Base-by-base conservation (phyloP, 2,888 invertebrate species). In the Xylota segnis region DNA sequence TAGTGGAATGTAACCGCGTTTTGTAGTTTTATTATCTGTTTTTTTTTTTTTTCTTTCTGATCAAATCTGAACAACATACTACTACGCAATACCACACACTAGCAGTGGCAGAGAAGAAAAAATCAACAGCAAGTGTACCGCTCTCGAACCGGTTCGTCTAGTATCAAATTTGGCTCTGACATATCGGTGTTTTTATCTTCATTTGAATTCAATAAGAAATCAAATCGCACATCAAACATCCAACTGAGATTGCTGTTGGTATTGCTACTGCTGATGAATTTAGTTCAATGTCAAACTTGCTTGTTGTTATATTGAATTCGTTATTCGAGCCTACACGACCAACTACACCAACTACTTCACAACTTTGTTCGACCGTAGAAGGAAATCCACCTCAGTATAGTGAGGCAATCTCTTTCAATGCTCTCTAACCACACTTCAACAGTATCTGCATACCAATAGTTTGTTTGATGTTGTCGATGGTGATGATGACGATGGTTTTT, bases 241-340 rank as follows among this genome's bases (percentile, higher is more conserved):
- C 40, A 59, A 40, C 40, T n/a, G 12, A 59, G 59, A 71, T 54
- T 45, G 45, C 70, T 70, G 45, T 27, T 66, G 27, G 71, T 70
- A 45, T 59, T 71, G 58, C 65, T 71, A 27, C 45, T 76, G 63
- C 70, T 65, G 79, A n/a, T 79, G 79, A 76, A 86, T 86, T 82
- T 86, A 77, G 86, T 86, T 86, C 86, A 86, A 86, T 86, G 86
- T 86, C 86, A 86, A 63, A 86, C 71, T 61, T 37, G 76, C 71
- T 86, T 72, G 66, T 66, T 66, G 71, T 71, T 81, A 61, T 47
- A 71, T 23, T 45, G 45, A 43, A 23, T 65, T 66, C 58, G 56
- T 79, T 79, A 65, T 74, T 78, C 68, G 74, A 79, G 79, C 84
- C 84, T 79, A 84, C 75, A 79, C 75, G 52, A 70, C n/a, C n/a